Base-by-base conservation (phyloP, 2,888 invertebrate genomes). In the Sminthurinus aureus region DNA sequence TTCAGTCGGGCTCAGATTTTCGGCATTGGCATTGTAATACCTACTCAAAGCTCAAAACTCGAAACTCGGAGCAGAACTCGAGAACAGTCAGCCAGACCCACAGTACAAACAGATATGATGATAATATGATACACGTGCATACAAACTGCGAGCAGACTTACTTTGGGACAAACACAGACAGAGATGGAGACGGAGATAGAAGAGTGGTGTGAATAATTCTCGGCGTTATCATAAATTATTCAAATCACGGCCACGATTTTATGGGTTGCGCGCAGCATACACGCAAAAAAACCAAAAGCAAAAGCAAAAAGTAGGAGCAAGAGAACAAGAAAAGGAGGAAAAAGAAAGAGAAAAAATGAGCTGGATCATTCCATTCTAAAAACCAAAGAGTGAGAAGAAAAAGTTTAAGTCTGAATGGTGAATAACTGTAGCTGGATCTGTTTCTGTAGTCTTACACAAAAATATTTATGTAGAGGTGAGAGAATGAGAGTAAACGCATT, bases 241-340 rank as follows among this genome's bases (percentile, higher is more conserved):
- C 87, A 87, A 86, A 87, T 86, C 87, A 87, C 87, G 85, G 85
- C 78, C 83, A 82, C 79, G 71, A 83, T 82, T 85, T 84, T 85
- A 86, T 85, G 84, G 83, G 79, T 79, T 83, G 84, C 83, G 76
- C 83, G 80, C 26, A 77, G 18, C 22, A 22, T 26, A 24, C 64
- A 71, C 24, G 24, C 24, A 69, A 67, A 75, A 71, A n/a, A n/a
- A n/a, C n/a, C n/a, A n/a, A n/a, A n/a, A n/a, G n/a, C 24, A 69
- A 67, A 75, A 71, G 2, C 71, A 9, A 76, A 81, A 76, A 81
- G 38, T 58, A 81, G 64, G 75, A 75, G 75, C 12, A 12, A 22
- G 52, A 24, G 12, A 67, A 12, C 18, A 15, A 38, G 67, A 78
- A 78, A 67, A 38, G 75, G 8, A 75, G 51, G 52, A 52, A 22